Base-by-base conservation (phyloP, 1,140 invertebrate species). In the Drosophila seguyi region DNA sequence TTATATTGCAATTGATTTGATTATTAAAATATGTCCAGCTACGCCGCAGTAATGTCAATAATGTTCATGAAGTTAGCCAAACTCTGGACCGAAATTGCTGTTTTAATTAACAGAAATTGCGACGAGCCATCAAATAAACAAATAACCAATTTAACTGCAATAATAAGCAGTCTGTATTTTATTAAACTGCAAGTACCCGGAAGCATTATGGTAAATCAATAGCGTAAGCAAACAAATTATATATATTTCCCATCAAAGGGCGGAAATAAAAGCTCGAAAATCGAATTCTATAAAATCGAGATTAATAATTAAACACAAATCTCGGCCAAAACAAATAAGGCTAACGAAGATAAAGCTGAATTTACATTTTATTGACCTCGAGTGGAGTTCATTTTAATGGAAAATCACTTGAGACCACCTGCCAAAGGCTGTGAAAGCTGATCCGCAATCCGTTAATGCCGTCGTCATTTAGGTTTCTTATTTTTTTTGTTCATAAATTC, bases 21-120 rank as follows among this genome's bases (percentile, higher is more conserved):
- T 67, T 79, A 76, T 75, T 56, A 56, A 66, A 65, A 62, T 69
- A 84, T 62, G 63, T 38, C 14, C 34, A 55, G 8, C 6, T 11
- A 11, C 1, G 20, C 20, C 31, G 10, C 47, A 55, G 52, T 38
- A 55, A 55, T 38, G 52, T 58, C 52, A 59, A 73, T 50, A 59
- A 36, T 29, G 36, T 39, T 73, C 14, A 72, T 72, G 69, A 41
- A 59, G 67, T 72, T 48, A 72, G 50, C 44, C 62, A 6, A 20
- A 48, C 20, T 25, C 38, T 14, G 20, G 18, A 34, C 42, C 20
- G 20, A 74, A 55, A 69, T 67, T 63, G 59, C 74, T 53, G 71
- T 57, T 75, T 82, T 83, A 79, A 88, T 88, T 88, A 87, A 88
- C 66, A 66, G 57, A 57, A 44, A 69, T 66, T 76, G 56, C 57